These are phyloP conservation scores for Chymomyza fuscimana DNA, from an alignment of 2,888 invertebrate genomes.

Conservation along the genomic window DNA sequence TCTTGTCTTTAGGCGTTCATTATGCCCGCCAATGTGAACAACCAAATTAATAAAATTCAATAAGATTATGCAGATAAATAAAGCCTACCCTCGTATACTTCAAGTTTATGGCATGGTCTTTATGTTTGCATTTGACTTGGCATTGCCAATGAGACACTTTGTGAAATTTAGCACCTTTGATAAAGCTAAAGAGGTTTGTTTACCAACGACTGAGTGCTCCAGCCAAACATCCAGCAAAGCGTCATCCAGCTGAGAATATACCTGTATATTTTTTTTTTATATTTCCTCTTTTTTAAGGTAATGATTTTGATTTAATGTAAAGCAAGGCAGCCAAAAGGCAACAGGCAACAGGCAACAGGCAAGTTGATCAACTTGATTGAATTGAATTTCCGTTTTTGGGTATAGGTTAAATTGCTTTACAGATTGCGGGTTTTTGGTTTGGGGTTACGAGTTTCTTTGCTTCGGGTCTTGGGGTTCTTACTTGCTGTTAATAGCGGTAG, in stretches of 20 bases:
- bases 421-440: conserved; percentile 7
- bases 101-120: not conserved
- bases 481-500: conserved; percentile 1
- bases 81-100: not conserved
- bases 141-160: conserved; percentile 54
- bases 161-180: conserved; percentile 67
- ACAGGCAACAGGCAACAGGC: conserved; percentile 33
- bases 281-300: not conserved
- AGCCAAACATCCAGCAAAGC: not conserved
- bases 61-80: too few relatives aligned
- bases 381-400: conserved; percentile 39
- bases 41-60: too few relatives aligned
- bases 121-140: conserved; percentile 68
- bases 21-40: too few relatives aligned
- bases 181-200: conserved; percentile 60
- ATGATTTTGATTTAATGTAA: conserved; percentile 55
- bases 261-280: not conserved
- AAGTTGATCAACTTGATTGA: conserved; percentile 43
- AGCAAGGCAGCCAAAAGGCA: conserved; percentile 16
- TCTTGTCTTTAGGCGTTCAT: too few relatives aligned
- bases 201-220: conserved; percentile 44
- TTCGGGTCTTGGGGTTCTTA: not conserved
- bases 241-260: conserved; percentile 3
- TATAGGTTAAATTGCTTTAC: not conserved
- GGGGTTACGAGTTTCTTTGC: not conserved